Base-by-base conservation (phyloP, 2,113 vertebrate species). In the Eurystomus gularis region DNA sequence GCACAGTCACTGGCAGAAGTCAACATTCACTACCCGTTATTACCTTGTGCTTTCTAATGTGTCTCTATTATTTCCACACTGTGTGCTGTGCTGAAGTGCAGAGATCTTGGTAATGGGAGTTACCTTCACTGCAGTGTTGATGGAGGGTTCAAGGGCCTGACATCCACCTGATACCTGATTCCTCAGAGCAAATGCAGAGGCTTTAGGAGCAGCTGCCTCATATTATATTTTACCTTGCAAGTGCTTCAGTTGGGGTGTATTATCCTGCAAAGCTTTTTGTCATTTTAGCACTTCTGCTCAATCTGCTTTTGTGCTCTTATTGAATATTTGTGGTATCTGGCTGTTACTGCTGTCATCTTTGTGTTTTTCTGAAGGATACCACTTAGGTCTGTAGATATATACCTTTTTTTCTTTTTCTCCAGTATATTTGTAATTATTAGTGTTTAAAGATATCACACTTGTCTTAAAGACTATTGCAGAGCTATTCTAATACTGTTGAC, bases 391-490 rank as follows among this genome's bases (percentile, higher is more conserved):
- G 54, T 93, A 93, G 71, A 80, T 83, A 75, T 0, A 49, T 7
- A 11, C 1, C 6, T n/a, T 52, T 48, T 94, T 90, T 29, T n/a
- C 33, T 48, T 92, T 75, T 68, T 88, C n/a, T 91, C 48, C 78
- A 40, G 42, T 71, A n/a, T 88, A 60, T 76, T 96, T 97, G 77
- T 89, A 93, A 83, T 87, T 51, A 90, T 88, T 90, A 17, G 6
- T 90, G 96, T 96, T 85, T 71, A 93, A 94, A 87, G 55, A 75
- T 94, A 87, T 21, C 61, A 17, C 17, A 8, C 64, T 97, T 87
- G 17, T 87, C 35, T 93, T 62, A 95, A 97, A 94, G 76, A 94
- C 65, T 78, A 70, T 83, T 95, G 62, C 84, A 92, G 91, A 91
- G 33, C 24, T 87, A 19, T 93, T 97, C 83, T 84, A 82, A 93